Conservation (phyloP, 2,797 vertebrate genomes). For the Acanthurus leucopareius region DNA sequence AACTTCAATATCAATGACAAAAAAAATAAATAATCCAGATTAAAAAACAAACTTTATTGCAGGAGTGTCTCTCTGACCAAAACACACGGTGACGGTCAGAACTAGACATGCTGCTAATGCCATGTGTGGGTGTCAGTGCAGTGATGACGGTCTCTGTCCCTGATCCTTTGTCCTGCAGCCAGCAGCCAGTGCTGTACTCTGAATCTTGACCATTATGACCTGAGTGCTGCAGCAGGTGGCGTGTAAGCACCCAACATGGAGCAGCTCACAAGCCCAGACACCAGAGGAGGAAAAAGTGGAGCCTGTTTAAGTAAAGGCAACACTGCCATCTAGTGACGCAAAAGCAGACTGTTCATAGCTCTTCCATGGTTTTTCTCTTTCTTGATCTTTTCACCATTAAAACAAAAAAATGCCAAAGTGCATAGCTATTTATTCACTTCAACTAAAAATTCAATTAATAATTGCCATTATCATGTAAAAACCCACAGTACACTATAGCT, state of each 20-base stretch:
- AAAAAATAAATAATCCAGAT: neutral
- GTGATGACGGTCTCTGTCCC: slow-evolving; percentile 14
- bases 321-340: slow-evolving; percentile 69
- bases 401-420: no score
- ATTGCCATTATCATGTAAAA: no score
- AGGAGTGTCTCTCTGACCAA: neutral
- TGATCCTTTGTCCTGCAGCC: slow-evolving; percentile 18
- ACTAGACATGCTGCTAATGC: slow-evolving; percentile 17
- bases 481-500: no score
- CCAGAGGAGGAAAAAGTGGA: neutral
- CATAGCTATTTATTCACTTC: no score
- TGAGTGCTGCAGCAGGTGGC: slow-evolving; percentile 67
- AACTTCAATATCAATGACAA: neutral
- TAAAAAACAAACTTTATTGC: neutral
- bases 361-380: neutral
- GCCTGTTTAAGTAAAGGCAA: slow-evolving; percentile 36
- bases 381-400: neutral
- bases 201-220: slow-evolving; percentile 18
- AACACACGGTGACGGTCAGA: neutral
- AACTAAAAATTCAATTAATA: no score
- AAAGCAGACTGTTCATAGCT: neutral
- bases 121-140: slow-evolving; percentile 20
- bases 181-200: slow-evolving; percentile 3
- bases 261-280: slow-evolving; percentile 6
- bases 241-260: slow-evolving; percentile 12